Conservation (phyloP, 1,140 invertebrate genomes). For the Plodia interpunctella region DNA sequence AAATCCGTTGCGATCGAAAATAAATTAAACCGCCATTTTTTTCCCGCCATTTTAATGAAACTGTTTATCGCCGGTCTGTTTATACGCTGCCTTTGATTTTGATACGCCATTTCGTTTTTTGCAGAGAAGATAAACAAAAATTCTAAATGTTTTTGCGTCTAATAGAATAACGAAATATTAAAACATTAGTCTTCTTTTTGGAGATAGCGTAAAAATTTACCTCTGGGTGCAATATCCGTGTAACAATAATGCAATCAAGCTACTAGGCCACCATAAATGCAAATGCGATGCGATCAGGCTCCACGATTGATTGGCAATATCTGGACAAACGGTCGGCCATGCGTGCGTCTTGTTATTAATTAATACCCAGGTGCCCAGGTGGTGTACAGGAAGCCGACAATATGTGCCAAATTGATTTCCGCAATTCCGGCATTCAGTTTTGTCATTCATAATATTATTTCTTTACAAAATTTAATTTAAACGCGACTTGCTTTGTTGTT, state of each 20-base stretch:
- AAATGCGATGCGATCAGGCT: constrained; percentile 9
- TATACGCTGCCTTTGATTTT: neutral
- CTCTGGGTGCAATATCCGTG: neutral
- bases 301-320: constrained; percentile 9
- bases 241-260: neutral
- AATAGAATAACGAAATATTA: too few relatives aligned
- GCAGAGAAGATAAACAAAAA: too few relatives aligned
- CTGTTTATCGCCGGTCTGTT: constrained; percentile 3
- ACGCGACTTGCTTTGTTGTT: neutral
- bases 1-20: constrained; percentile 4
- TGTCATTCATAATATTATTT: too few relatives aligned
- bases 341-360: constrained; percentile 10
- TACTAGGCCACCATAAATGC: constrained; percentile 4
- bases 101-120: neutral
- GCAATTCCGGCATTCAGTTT: too few relatives aligned
- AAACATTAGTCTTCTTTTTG: too few relatives aligned
- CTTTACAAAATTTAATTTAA: neutral
- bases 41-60: constrained; percentile 3
- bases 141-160: too few relatives aligned
- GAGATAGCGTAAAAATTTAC: too few relatives aligned
- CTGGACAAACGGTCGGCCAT: neutral
- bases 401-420: neutral
- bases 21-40: constrained; percentile 5
- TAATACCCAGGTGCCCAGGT: constrained; percentile 5
- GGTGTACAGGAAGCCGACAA: neutral